These are phyloP conservation scores for Ochropleura plecta DNA, from an alignment of 2,888 invertebrate species.

Conservation along the genomic window DNA sequence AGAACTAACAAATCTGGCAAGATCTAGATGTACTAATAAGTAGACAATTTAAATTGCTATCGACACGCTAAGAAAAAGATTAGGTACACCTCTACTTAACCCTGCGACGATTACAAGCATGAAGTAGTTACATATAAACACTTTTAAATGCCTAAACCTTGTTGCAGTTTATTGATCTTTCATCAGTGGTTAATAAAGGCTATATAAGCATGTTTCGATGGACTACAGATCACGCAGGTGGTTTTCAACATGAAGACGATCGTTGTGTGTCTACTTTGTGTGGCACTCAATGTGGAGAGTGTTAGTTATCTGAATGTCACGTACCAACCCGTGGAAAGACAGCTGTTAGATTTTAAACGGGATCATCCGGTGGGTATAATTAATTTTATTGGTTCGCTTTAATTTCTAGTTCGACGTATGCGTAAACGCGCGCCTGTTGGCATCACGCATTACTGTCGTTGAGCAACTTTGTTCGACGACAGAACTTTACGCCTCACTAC, in stretches of 20 bases:
- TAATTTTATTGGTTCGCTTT: neutral
- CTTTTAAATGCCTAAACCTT: neutral
- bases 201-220: conserved; percentile 23
- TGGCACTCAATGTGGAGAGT: conserved; percentile 32
- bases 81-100: neutral
- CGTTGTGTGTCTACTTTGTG: conserved; percentile 35
- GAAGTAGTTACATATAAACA: neutral
- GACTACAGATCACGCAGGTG: conserved; percentile 2
- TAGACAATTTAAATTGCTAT: no score
- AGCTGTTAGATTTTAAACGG: conserved; percentile 72
- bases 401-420: no score
- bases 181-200: neutral
- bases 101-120: no score
- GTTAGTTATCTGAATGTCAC: conserved; percentile 53
- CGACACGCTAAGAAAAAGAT: no score
- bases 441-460: no score
- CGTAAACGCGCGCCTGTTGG: no score
- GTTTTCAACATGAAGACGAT: conserved; percentile 50
- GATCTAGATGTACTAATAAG: no score
- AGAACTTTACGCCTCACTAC: no score
- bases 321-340: conserved; percentile 67
- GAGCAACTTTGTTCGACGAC: no score
- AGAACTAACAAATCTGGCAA: neutral
- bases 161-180: neutral
- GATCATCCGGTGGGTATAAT: conserved; percentile 69